phyloP scores from a whole-genome alignment of 2,797 vertebrate genomes.

The Acrossocheilus fasciatus region DNA sequence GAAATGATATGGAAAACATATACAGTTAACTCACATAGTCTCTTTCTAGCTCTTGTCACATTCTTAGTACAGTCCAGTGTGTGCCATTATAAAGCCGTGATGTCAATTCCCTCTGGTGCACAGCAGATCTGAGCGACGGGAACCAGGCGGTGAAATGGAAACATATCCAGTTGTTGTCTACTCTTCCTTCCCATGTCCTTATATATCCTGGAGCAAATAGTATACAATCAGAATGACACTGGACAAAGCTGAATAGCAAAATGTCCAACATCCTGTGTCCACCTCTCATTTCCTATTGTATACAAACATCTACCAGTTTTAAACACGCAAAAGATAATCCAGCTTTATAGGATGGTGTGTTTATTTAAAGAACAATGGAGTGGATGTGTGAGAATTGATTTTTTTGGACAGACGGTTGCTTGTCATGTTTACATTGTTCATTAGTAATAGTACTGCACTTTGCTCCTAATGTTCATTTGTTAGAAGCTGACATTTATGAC shows the following conservation, averaged over 20 bases:
- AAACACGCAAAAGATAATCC: constrained; percentile 14
- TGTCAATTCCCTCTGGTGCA: constrained; percentile 46
- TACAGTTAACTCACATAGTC: constrained; percentile 51
- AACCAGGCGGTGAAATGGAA: constrained; percentile 58
- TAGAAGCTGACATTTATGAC: background rate
- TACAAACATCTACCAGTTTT: constrained; percentile 39
- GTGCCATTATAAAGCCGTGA: constrained; percentile 56
- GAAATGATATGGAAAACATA: constrained; percentile 72
- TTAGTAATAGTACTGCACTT: constrained; percentile 24
- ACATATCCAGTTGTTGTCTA: constrained; percentile 55
- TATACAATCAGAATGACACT: constrained; percentile 59
- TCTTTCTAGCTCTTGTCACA: constrained; percentile 51
- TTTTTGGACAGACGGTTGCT: constrained; percentile 5
- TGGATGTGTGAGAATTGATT: constrained; percentile 6
- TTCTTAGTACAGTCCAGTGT: constrained; percentile 55
- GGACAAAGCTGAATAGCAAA: constrained; percentile 64
- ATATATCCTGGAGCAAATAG: constrained; percentile 57
- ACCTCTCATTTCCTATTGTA: constrained; percentile 54
- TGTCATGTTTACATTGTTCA: constrained; percentile 35
- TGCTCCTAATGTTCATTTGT: constrained; percentile 13
- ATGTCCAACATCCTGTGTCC: constrained; percentile 48
- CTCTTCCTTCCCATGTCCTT: constrained; percentile 57
- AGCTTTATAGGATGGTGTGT: background rate
- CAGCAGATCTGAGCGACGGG: constrained; percentile 48
- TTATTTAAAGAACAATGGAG: constrained; percentile 20